Evolutionary conservation across 2,797 vertebrate species (phyloP).

Genomic region (Eremophila alpestris): DNA sequence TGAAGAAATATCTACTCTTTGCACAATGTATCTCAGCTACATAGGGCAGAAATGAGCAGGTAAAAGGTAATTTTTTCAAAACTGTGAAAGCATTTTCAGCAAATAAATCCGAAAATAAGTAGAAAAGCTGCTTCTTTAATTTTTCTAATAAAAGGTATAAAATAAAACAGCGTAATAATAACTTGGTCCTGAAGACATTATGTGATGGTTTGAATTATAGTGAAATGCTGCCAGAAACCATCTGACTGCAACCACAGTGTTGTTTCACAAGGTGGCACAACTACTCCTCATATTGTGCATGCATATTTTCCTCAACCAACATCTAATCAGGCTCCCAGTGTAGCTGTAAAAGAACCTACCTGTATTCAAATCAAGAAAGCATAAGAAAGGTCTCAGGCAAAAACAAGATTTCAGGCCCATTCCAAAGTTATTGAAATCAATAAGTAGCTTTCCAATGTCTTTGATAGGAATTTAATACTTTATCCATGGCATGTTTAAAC

Average conservation of each 20-base stretch:
- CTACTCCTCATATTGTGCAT: background rate
- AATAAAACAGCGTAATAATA: background rate
- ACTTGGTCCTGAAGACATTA: background rate
- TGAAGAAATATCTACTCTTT: background rate
- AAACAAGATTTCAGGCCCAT: background rate
- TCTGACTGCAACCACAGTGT: background rate
- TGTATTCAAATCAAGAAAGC: background rate
- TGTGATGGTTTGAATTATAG: background rate
- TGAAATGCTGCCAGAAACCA: background rate
- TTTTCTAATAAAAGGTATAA: background rate
- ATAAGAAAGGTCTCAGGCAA: background rate
- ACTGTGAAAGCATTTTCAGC: background rate
- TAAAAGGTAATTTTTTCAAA: background rate
- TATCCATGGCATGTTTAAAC: background rate
- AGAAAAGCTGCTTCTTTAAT: background rate
- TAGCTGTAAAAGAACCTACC: background rate
- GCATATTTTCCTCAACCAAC: background rate
- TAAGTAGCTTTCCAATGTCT: background rate
- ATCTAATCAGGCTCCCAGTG: background rate
- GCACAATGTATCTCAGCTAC: background rate
- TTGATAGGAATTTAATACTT: background rate
- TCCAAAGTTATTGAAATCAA: background rate
- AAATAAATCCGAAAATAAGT: background rate
- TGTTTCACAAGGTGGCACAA: slow-evolving; percentile 50
- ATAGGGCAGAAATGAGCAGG: background rate